These are phyloP conservation scores for Drosophila limbata DNA, from an alignment of 2,888 invertebrate genomes.

Conservation along the genomic window DNA sequence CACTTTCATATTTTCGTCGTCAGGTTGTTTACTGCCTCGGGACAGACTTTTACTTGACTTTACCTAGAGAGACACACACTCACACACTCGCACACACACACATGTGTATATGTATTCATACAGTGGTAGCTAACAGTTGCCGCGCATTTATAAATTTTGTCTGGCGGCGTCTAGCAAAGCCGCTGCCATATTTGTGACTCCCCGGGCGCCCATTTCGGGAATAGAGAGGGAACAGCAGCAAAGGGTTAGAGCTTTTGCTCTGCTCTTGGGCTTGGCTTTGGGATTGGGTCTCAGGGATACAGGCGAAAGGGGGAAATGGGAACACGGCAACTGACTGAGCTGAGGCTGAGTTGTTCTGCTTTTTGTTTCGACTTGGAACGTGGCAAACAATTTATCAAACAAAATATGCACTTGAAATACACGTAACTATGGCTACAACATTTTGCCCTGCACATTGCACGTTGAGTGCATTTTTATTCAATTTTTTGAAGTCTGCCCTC, in stretches of 20 bases:
- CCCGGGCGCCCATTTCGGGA: slow-evolving; percentile 65
- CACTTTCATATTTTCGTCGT: slow-evolving; percentile 75
- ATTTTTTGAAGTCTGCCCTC: slow-evolving; percentile 38
- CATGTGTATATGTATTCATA: not conserved
- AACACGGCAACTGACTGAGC: slow-evolving; percentile 3
- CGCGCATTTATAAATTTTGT: slow-evolving; percentile 68
- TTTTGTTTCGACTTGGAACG: slow-evolving; percentile 63
- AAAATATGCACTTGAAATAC: slow-evolving; percentile 78
- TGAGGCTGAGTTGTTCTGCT: slow-evolving; percentile 8
- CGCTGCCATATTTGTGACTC: slow-evolving; percentile 78
- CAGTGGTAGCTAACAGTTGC: slow-evolving; percentile 3
- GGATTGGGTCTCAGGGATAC: slow-evolving; percentile 10
- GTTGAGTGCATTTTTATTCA: slow-evolving; percentile 72
- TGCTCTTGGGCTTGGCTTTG: slow-evolving; percentile 4
- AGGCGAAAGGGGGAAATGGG: slow-evolving; percentile 1
- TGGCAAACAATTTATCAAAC: slow-evolving; percentile 78
- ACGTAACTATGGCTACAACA: slow-evolving; percentile 56
- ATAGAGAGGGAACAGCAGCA: slow-evolving; percentile 20
- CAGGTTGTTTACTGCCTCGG: slow-evolving; percentile 65
- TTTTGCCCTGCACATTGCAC: slow-evolving; percentile 39
- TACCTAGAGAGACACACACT: slow-evolving; percentile 7
- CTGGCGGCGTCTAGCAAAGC: slow-evolving; percentile 55
- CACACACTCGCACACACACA: not conserved
- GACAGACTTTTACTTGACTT: slow-evolving; percentile 66
- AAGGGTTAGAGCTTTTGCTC: slow-evolving; percentile 10